Evolutionary conservation across 2,888 invertebrate species (phyloP), one percentile per base, ranked within the genome.

Genomic region (Temnothorax rugatulus): DNA sequence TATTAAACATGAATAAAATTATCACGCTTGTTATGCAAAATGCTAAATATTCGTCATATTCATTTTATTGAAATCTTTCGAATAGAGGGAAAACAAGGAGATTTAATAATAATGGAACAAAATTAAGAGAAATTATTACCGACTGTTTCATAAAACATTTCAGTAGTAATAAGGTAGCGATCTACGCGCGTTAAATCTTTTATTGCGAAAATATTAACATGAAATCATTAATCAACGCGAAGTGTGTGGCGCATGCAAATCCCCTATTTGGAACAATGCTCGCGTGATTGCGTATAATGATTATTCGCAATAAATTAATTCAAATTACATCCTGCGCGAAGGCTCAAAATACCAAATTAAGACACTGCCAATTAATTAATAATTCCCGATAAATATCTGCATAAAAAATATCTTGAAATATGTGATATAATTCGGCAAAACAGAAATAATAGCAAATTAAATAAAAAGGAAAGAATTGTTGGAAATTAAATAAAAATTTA

Each of bases 301-400:
- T 41, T 61, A 61, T 61, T 44, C 61, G 11, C n/a, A 63, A 74
- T 73, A 25, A 57, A 57, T 73, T 73, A 73, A 73, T n/a, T 74
- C 44, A 44, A 74, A 74, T 74, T 47, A n/a, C 25, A 5, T 61
- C 2, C 29, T 47, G 18, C 15, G 13, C 8, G 2, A 74, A 74
- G n/a, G 15, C 15, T 25, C 9, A 25, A 71, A 71, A 38, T 44
- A 44, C 15, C 15, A 66, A 66, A 73, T 73, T 54, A 25, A 63
- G 15, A 44, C n/a, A 50, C 50, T 7, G 7, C 18, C 18, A 69
- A n/a, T 41, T 41, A 21, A 44, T 73, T 50, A 50, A 50, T 69
- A 50, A 69, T 52, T 69, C 15, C 15, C 21, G 18, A 71, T 38
- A n/a, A 38, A 52, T 15, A 8, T 25, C 5, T 54, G 9, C n/a